phyloP scores from a whole-genome alignment of 35 echinoderm and acorn worm genomes.

The Heliocidaris tuberculata region DNA sequence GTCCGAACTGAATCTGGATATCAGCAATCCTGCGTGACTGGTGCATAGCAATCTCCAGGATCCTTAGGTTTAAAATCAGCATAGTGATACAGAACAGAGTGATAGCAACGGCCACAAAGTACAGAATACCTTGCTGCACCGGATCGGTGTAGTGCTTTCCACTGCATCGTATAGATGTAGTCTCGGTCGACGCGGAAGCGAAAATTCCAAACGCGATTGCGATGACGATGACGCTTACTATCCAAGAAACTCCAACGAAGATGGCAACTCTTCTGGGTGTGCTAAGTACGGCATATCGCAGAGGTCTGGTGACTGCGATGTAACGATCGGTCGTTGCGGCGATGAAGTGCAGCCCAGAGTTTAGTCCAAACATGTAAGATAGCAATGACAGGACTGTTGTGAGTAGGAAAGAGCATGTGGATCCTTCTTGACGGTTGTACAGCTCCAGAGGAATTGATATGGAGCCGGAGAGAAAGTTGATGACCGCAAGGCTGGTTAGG shows the following conservation, averaged over 20 bases:
- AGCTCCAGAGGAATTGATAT: not conserved
- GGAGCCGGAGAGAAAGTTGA: not conserved
- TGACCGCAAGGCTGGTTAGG: not conserved
- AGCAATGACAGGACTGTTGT: not conserved
- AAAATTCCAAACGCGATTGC: not conserved
- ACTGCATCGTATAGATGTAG: not conserved
- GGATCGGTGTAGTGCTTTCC: not conserved
- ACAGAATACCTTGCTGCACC: not conserved
- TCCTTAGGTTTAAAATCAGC: not conserved
- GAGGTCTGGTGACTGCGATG: not conserved
- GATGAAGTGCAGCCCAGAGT: not conserved
- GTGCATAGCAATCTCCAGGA: not conserved
- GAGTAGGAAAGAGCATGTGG: not conserved
- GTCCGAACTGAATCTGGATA: not conserved
- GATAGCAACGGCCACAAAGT: not conserved
- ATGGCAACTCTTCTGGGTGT: not conserved
- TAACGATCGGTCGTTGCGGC: not conserved
- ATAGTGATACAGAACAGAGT: not conserved
- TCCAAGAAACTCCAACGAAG: not conserved
- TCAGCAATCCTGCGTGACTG: not conserved
- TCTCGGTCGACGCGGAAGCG: not conserved
- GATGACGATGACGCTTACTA: not conserved
- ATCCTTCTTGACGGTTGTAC: not conserved
- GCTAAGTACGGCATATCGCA: not conserved
- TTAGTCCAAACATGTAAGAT: not conserved